Percentiles rank a stretch among this genome's conserved stretches.
phyloP scores from a whole-genome alignment of 2,797 vertebrate genomes.

The Gobionotothen gibberifrons region DNA sequence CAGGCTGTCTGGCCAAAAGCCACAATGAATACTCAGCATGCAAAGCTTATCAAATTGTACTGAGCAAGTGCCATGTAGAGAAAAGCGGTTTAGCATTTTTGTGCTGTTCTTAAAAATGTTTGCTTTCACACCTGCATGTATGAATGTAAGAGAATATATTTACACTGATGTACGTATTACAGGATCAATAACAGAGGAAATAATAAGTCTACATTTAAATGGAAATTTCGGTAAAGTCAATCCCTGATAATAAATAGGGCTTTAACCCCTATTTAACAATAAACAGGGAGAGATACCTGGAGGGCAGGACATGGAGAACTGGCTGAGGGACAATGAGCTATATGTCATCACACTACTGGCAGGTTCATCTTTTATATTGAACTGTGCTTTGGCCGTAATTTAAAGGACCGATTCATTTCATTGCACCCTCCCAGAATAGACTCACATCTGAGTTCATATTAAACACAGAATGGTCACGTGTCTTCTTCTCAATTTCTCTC shows the following conservation, averaged over 20 bases:
- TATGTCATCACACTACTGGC: not conserved
- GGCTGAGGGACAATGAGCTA: constrained; percentile 19
- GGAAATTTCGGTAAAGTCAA: constrained; percentile 9
- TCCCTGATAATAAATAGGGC: constrained; percentile 5
- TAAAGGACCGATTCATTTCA: constrained; percentile 7
- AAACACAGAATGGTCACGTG: not conserved
- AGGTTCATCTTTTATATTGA: constrained; percentile 18
- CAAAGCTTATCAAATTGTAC: constrained; percentile 30
- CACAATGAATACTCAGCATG: constrained; percentile 30
- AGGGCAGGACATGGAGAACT: constrained; percentile 4
- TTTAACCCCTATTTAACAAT: not conserved
- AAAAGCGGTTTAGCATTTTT: constrained; percentile 28
- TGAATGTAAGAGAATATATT: not conserved
- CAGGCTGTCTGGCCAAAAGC: constrained; percentile 1
- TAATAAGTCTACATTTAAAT: not conserved
- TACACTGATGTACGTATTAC: constrained; percentile 9
- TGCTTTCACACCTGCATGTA: not conserved
- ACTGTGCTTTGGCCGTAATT: constrained; percentile 12
- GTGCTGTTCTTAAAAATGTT: not conserved
- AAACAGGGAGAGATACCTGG: not conserved
- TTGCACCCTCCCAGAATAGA: not conserved
- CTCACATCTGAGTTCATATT: constrained; percentile 3
- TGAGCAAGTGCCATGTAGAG: constrained; percentile 16
- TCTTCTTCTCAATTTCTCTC: not conserved
- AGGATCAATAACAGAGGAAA: not conserved